Evolutionary conservation across 1,140 invertebrate species (phyloP), one percentile per base, ranked within the genome.

Genomic region (Zaprionus tsacasi): DNA sequence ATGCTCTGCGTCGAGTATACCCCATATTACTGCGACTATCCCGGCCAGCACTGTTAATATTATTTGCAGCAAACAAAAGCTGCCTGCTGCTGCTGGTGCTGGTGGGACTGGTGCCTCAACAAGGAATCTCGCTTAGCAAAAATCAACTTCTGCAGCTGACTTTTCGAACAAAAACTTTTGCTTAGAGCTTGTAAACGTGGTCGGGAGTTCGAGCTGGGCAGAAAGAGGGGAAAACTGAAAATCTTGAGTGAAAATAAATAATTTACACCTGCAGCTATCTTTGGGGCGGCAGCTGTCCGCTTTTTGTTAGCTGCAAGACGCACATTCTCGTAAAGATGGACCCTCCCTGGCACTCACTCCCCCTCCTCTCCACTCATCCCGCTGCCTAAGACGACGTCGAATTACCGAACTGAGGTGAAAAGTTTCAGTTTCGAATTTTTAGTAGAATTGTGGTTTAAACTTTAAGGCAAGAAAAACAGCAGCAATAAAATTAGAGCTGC

Each of bases 161-260:
- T 88, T 88, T 74, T 76, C 70, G 66, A 88, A 64, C 74, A 76
- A 88, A 88, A 85, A 78, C 55, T 88, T 88, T 89, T 74, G 30
- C 75, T 88, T 83, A 74, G 79, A 76, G 74, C 70, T 76, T 65
- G 75, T 73, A 57, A 81, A 61, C 69, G 73, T 56, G 70, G 65
- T 55, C 43, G 55, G 12, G 33, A 17, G 50, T 56, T 40, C 21
- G 21, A 21, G 2, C 21, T 21, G 21, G 21, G 21, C 21, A 21
- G 21, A 2, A 21, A 21, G 59, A 76, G n/a, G 17, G 60, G 61
- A 17, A 17, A 17, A 66, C 43, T 57, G 66, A 71, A 89, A 91
- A 91, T 91, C 89, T 91, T 82, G 87, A 91, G 81, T 91, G 88
- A 91, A 91, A 91, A 91, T 91, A 91, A 91, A 91, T 91, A 91